Percentiles rank a stretch among this genome's conserved stretches.
Conservation (phyloP, 2,113 vertebrate species). For the Atractosteus spatula region DNA sequence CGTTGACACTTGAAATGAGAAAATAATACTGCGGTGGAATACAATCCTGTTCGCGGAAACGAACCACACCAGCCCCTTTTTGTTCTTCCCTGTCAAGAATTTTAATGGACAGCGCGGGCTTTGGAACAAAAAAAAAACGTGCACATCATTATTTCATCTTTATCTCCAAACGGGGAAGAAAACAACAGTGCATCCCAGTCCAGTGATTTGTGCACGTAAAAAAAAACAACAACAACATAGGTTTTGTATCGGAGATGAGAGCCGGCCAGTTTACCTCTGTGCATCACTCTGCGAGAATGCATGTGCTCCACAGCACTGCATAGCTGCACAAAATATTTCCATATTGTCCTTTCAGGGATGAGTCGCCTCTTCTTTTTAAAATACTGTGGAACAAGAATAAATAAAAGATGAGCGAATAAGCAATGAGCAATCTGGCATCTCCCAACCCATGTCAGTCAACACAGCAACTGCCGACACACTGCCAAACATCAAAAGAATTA, state of each 20-base stretch:
- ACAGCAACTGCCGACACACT: conserved; percentile 40
- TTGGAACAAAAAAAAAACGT: no score
- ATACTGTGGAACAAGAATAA: conserved; percentile 63
- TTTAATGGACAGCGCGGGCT: no score
- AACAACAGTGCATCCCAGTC: no score
- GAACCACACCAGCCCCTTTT: no score
- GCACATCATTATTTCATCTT: no score
- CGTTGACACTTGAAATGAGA: no score
- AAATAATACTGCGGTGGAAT: no score
- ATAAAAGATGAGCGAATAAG: conserved; percentile 49
- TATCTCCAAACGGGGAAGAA: no score
- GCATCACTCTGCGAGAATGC: conserved; percentile 82
- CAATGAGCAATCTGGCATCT: conserved; percentile 29
- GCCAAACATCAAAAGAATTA: conserved; percentile 59
- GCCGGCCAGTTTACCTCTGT: conserved; percentile 66
- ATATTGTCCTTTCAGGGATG: conserved; percentile 80
- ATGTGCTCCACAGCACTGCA: conserved; percentile 83
- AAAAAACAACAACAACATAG: no score
- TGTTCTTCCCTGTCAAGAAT: no score
- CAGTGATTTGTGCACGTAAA: no score
- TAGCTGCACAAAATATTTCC: conserved; percentile 83
- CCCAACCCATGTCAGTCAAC: conserved; percentile 22
- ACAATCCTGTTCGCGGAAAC: no score
- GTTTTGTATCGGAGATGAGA: not conserved
- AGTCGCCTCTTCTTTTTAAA: conserved; percentile 83